These are phyloP conservation scores for Melanocharis versteri DNA, from an alignment of 2,113 vertebrate species.

Conservation along the genomic window DNA sequence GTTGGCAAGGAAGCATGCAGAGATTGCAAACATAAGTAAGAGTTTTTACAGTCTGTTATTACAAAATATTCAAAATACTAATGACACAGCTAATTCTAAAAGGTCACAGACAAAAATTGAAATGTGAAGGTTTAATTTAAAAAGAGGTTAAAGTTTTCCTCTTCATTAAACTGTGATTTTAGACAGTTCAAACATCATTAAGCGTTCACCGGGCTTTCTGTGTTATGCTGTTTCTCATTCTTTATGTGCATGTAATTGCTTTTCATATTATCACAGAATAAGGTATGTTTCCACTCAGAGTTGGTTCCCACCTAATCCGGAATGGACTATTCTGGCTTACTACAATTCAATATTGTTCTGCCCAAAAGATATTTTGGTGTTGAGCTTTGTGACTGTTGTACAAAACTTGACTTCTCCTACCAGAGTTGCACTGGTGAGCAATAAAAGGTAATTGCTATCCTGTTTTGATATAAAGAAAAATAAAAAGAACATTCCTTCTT, in stretches of 20 bases:
- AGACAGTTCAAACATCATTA: neutral
- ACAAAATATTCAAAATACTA: neutral
- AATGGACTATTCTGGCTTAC: neutral
- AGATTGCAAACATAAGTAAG: neutral
- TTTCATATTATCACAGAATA: neutral
- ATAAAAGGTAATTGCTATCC: neutral
- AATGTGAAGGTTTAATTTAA: neutral
- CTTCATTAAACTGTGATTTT: neutral
- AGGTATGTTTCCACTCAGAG: neutral
- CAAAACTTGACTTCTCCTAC: neutral
- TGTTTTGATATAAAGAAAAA: neutral
- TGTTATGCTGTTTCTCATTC: neutral
- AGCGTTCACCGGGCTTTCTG: neutral
- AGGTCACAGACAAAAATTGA: neutral
- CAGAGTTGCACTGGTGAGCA: neutral
- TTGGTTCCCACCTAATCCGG: neutral
- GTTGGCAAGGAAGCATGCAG: neutral
- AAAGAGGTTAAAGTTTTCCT: neutral
- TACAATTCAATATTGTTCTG: neutral
- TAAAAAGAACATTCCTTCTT: neutral
- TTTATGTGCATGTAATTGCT: neutral
- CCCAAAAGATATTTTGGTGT: neutral
- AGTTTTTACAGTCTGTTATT: neutral
- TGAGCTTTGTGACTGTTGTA: neutral
- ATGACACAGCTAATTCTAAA: neutral